phyloP scores from a whole-genome alignment of 1,140 invertebrate species.

The Oncopeltus fasciatus region DNA sequence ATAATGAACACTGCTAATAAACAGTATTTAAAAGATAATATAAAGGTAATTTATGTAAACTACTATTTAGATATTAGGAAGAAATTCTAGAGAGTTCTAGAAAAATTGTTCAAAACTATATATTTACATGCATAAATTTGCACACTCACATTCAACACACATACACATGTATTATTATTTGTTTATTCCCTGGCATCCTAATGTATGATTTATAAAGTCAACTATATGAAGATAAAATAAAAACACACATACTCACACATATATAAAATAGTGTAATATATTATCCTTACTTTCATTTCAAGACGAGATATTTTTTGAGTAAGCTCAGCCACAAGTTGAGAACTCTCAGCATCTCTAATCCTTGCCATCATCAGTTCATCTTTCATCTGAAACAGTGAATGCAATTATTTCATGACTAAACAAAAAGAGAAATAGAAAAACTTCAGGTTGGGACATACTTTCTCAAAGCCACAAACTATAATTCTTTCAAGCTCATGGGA shows the following conservation, averaged over 20 bases:
- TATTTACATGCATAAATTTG: background rate
- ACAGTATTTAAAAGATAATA: too few species aligned
- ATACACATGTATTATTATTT: background rate
- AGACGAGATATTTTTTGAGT: conserved; percentile 86
- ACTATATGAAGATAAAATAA: conserved; percentile 1
- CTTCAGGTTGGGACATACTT: too few species aligned
- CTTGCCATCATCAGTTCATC: conserved; percentile 88
- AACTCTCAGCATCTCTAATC: conserved; percentile 86
- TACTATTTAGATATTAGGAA: too few species aligned
- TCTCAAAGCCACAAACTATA: too few species aligned
- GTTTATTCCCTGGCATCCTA: background rate
- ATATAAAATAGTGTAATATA: conserved; percentile 17
- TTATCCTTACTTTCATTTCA: conserved; percentile 64
- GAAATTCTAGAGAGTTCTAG: too few species aligned
- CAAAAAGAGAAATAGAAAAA: too few species aligned
- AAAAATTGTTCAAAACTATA: too few species aligned
- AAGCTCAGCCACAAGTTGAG: conserved; percentile 85
- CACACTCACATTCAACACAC: background rate
- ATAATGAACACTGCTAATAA: too few species aligned
- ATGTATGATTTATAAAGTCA: background rate
- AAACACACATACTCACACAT: background rate
- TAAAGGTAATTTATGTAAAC: too few species aligned
- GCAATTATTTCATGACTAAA: too few species aligned
- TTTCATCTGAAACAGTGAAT: conserved; percentile 50
- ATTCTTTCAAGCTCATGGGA: too few species aligned